Percentiles rank a stretch among this genome's conserved stretches.
Conservation (phyloP, 2,113 vertebrate genomes). For the Maccullochella peelii region DNA sequence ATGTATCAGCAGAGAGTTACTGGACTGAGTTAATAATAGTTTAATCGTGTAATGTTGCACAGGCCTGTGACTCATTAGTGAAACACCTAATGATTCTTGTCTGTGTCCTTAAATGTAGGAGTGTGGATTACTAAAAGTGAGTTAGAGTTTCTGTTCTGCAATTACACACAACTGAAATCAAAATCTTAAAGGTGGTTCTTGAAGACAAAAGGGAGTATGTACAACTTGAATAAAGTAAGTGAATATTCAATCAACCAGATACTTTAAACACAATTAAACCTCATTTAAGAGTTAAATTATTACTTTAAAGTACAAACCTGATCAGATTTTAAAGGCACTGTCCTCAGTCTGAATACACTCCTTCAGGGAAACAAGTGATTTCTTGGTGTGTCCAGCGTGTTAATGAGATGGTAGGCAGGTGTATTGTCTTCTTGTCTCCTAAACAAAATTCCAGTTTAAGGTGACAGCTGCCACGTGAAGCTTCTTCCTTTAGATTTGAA, state of each 20-base stretch:
- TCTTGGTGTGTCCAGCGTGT: neutral
- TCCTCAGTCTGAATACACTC: neutral
- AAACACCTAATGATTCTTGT: neutral
- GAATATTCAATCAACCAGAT: neutral
- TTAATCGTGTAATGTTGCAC: neutral
- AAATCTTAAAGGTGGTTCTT: neutral
- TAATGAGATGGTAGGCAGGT: neutral
- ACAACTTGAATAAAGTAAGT: no score
- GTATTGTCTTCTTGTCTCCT: neutral
- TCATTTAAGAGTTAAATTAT: neutral
- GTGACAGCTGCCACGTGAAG: neutral
- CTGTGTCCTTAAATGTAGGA: neutral
- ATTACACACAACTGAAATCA: neutral
- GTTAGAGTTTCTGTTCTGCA: neutral
- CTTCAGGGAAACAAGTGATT: neutral
- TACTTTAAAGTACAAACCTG: constrained; percentile 66
- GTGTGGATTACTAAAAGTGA: neutral
- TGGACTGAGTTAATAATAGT: neutral
- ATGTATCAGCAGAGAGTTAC: neutral
- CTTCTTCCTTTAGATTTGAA: neutral
- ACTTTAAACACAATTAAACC: neutral
- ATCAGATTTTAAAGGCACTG: neutral
- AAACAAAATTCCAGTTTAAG: neutral
- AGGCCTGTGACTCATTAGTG: constrained; percentile 10
- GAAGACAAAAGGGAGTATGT: fast-evolving